Percentiles rank a stretch among this genome's conserved stretches.
Evolutionary conservation across 2,888 invertebrate species (phyloP).

Genomic region (Zeuzera pyrina): DNA sequence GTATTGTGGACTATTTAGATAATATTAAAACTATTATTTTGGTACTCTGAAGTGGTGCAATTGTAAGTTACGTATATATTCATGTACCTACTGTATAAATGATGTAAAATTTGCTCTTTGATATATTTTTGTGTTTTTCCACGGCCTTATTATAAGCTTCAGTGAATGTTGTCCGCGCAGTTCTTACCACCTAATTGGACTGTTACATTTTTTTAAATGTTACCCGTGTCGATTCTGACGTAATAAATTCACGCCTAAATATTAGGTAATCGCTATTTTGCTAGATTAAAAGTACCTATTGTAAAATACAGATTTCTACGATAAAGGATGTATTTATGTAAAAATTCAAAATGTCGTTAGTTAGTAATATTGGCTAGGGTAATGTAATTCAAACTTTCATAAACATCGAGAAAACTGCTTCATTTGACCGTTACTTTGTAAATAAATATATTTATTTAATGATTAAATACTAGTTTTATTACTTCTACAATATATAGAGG

Average conservation of each 20-base stretch:
- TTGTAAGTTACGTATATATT: slow-evolving; percentile 50
- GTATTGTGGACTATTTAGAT: slow-evolving; percentile 1
- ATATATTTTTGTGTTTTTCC: slow-evolving; percentile 31
- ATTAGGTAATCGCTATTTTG: slow-evolving; percentile 25
- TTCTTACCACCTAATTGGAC: slow-evolving; percentile 7
- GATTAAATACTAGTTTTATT: slow-evolving; percentile 49
- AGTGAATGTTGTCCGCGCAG: slow-evolving; percentile 43
- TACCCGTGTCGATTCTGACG: too few relatives aligned
- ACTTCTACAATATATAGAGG: too few relatives aligned
- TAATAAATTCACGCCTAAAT: neutral
- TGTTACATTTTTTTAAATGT: too few relatives aligned
- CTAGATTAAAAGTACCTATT: slow-evolving; percentile 34
- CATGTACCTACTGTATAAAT: slow-evolving; percentile 43
- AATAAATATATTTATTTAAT: slow-evolving; percentile 73
- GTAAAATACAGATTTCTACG: slow-evolving; percentile 52
- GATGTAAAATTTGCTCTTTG: slow-evolving; percentile 30
- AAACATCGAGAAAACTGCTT: slow-evolving; percentile 60
- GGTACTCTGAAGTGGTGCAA: slow-evolving; percentile 60
- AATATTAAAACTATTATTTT: too few relatives aligned
- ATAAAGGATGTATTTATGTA: slow-evolving; percentile 63
- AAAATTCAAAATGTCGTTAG: slow-evolving; percentile 38
- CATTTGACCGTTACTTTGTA: slow-evolving; percentile 62
- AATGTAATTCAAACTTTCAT: slow-evolving; percentile 38
- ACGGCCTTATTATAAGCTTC: slow-evolving; percentile 50
- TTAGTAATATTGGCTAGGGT: slow-evolving; percentile 26